Evolutionary conservation across 2,113 vertebrate species (phyloP).

Genomic region (Lontra canadensis): DNA sequence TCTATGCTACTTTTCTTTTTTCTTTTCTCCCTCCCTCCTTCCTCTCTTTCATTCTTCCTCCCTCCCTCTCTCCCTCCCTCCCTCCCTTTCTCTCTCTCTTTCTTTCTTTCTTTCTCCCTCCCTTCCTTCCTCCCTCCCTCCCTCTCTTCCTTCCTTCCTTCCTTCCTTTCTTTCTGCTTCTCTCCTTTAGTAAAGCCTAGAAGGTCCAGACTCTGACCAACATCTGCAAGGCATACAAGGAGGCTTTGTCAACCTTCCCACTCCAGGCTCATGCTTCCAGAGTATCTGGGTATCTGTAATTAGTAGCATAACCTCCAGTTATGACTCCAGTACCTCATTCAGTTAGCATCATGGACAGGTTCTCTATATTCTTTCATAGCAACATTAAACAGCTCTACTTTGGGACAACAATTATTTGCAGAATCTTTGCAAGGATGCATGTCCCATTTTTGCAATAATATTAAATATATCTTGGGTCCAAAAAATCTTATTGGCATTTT

Average conservation of each 20-base stretch:
- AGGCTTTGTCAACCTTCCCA: neutral
- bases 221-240: neutral
- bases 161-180: neutral
- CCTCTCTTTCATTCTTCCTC: too few relatives aligned
- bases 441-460: neutral
- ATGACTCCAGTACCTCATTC: neutral
- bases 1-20: neutral
- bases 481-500: neutral
- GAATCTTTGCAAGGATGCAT: neutral
- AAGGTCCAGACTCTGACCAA: neutral
- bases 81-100: too few relatives aligned
- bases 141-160: neutral
- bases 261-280: neutral
- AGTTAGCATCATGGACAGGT: neutral
- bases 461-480: neutral
- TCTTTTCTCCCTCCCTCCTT: neutral
- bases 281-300: neutral
- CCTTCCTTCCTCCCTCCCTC: too few relatives aligned
- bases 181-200: neutral
- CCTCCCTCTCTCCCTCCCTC: too few relatives aligned
- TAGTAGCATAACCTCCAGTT: neutral
- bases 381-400: neutral
- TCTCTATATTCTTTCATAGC: neutral
- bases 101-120: too few relatives aligned
- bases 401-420: neutral